Percentiles rank a stretch among this genome's conserved stretches.
These are phyloP conservation scores for Nomada flava DNA, from an alignment of 2,888 invertebrate species.

Conservation along the genomic window DNA sequence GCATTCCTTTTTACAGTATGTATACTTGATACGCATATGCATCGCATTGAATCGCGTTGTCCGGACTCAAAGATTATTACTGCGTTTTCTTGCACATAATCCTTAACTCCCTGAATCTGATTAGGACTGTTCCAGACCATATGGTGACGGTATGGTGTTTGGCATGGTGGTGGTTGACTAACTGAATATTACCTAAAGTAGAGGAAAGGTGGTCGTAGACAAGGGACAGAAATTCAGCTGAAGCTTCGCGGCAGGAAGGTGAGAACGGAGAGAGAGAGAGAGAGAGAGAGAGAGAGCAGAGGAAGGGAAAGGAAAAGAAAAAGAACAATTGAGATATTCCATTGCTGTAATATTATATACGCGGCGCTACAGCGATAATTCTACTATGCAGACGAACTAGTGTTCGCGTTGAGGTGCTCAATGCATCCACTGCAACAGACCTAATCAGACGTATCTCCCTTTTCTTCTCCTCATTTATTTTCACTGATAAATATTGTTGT, in stretches of 20 bases:
- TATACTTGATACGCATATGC: neutral
- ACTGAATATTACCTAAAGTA: neutral
- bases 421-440: slow-evolving; percentile 79
- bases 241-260: neutral
- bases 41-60: neutral
- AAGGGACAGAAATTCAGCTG: neutral
- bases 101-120: slow-evolving; percentile 82
- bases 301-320: neutral
- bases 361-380: too few relatives aligned
- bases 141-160: slow-evolving; percentile 67
- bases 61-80: slow-evolving; percentile 68
- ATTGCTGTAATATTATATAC: too few relatives aligned
- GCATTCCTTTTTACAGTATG: neutral
- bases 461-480: slow-evolving; percentile 46
- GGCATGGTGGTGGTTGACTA: slow-evolving; percentile 12
- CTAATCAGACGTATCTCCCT: slow-evolving; percentile 82
- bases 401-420: neutral
- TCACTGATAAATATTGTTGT: neutral
- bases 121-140: slow-evolving; percentile 84
- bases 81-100: slow-evolving; percentile 78
- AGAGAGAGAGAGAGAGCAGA: neutral
- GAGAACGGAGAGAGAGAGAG: neutral
- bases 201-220: neutral
- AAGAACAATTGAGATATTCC: neutral
- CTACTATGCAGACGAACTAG: too few relatives aligned